Evolutionary conservation across 2,888 invertebrate genomes (phyloP).

Genomic region (Yponomeuta plumbellus): DNA sequence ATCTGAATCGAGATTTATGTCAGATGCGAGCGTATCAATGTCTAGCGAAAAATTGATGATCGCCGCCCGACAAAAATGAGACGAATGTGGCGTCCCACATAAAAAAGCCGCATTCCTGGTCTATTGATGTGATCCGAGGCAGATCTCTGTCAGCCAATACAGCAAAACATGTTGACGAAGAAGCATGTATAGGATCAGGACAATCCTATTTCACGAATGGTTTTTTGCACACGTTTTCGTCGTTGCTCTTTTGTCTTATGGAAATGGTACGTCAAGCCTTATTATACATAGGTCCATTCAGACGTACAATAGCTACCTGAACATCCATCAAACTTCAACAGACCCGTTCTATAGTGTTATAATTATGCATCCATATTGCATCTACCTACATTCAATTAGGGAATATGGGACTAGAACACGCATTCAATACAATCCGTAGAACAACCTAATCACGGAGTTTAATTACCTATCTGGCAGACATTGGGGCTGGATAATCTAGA

Average conservation of each 20-base stretch:
- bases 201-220: not conserved
- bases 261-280: not conserved
- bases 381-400: not conserved
- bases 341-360: not conserved
- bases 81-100: conserved; percentile 1
- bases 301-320: not conserved
- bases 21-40: not conserved
- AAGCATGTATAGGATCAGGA: not conserved
- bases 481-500: not conserved
- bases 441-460: not conserved
- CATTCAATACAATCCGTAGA: not conserved
- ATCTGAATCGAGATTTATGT: not conserved
- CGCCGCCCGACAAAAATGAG: not conserved
- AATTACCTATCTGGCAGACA: not conserved
- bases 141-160: not conserved
- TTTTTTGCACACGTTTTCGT: not conserved
- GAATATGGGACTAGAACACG: not conserved
- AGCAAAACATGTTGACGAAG: not conserved
- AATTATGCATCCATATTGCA: not conserved
- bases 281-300: not conserved
- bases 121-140: not conserved
- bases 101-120: not conserved
- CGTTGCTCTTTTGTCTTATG: not conserved
- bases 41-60: conserved; percentile 3
- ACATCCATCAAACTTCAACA: not conserved